Base-by-base conservation (phyloP, 2,888 invertebrate species). In the Fragum sueziense region DNA sequence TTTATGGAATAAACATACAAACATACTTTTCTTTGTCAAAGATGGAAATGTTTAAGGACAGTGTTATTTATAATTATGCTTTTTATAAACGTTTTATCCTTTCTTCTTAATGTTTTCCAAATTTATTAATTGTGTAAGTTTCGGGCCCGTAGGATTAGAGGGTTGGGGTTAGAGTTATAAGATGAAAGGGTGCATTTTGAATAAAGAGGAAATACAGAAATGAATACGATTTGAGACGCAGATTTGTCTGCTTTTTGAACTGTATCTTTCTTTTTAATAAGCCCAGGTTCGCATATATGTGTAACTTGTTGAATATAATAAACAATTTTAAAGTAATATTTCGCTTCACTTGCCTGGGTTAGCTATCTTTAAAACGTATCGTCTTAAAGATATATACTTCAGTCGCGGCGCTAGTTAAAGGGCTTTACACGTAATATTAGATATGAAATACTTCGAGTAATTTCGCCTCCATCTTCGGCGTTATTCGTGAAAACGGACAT, bases 241-340 rank as follows among this genome's bases (percentile, higher is more conserved):
- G 47, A 20, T 47, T 47, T 20, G 47, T n/a, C 47, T 20, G n/a
- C n/a, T n/a, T 20, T 17, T 20, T 20, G 47, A 3, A 3, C 20
- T 47, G 47, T 47, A 33, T 33, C 4, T 61, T 33, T 29, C 61
- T n/a, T 59, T 33, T 61, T 3, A 33, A 61, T 33, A 61, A 61
- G n/a, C n/a, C 33, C 20, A 6, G 33, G 61, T 33, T 29, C 14
- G 29, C 37, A 20, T 34, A 37, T 37, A 31, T 65, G 33, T 41
- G 41, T 65, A 65, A 65, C 37, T 65, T 41, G 65, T 41, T 20
- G 9, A 65, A 22, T 65, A 37, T 65, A 65, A 37, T 65, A 65
- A 37, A 65, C 37, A 34, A 65, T 65, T 65, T 65, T 25, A 65
- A 31, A 25, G 65, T 41, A 6, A 37, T 65, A 65, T n/a, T 65